A percentile compares a stretch with the other conserved stretches of the same genome.
These are phyloP conservation scores for Palythoa caribaeorum DNA, from an alignment of 92 coral and sea anemone species.

Conservation along the genomic window DNA sequence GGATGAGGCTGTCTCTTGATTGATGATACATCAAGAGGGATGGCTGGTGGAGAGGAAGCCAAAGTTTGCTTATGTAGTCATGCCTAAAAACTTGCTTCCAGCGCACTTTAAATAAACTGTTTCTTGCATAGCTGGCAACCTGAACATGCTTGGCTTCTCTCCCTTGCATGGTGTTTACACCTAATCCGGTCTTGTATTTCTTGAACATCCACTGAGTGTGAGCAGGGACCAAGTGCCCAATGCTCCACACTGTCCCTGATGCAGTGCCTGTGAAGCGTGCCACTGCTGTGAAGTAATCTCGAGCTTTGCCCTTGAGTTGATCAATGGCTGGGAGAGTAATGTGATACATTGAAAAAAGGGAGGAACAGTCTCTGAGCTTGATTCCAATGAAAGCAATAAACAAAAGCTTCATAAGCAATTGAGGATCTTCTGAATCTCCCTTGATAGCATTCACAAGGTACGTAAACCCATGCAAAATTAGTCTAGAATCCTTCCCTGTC, in stretches of 20 bases:
- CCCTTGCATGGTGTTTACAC: conserved; percentile 71
- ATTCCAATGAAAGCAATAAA: background rate
- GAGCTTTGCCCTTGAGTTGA: no score
- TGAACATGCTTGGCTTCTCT: conserved; percentile 66
- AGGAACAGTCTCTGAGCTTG: no score
- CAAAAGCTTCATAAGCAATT: no score
- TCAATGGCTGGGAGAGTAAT: no score
- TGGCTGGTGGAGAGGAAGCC: conserved; percentile 62
- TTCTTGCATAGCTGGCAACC: conserved; percentile 28
- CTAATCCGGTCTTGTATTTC: conserved; percentile 58
- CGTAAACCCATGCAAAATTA: conserved; percentile 22
- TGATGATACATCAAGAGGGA: conserved; percentile 60
- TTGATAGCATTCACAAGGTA: no score
- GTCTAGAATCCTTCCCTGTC: conserved; percentile 62
- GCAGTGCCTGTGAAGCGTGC: conserved; percentile 33
- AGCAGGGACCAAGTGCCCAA: conserved; percentile 62
- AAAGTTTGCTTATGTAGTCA: conserved; percentile 69
- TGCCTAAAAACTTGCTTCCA: conserved; percentile 63
- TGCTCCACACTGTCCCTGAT: conserved; percentile 64
- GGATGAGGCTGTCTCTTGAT: conserved; percentile 58
- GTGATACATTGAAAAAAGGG: no score
- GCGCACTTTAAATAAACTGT: conserved; percentile 29
- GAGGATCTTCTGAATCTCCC: no score
- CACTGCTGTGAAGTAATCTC: no score
- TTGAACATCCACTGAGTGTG: conserved; percentile 53